Base-by-base conservation (phyloP, 2,888 invertebrate species). In the Trachelus iudaicus region DNA sequence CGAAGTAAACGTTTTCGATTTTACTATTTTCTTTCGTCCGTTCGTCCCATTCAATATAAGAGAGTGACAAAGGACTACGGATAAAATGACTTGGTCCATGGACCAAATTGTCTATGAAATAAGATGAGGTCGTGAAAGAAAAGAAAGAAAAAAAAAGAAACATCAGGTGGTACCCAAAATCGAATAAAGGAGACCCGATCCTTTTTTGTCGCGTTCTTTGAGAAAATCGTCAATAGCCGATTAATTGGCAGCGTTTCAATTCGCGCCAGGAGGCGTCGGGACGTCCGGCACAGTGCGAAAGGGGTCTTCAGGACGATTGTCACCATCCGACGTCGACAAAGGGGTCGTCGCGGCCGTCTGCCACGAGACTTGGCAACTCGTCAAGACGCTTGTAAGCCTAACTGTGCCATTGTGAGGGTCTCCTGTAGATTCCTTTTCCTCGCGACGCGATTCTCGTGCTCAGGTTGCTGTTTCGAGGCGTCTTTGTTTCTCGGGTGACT, bases 311-410 rank as follows among this genome's bases (percentile, higher is more conserved):
- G 56, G 74, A 34, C 75, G 71, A 74, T 75, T 75, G 68, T 75
- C 77, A 69, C 71, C 82, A 15, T 12, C 83, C 84, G 83, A 82
- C 86, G 34, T 30, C 74, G 34, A 87, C 87, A 86, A 85, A 86
- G 84, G 85, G 84, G 85, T 79, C 81, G 83, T 80, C 83, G 83
- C 76, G 81, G 79, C 85, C 82, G 34, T 82, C 85, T 84, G 87
- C 85, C 85, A 85, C 83, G 87, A 86, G 88, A 90, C 89, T 91
- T 91, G 91, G 91, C 91, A 91, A 89, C 89, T 88, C 90, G 90
- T 90, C 91, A 91, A 91, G 90, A 90, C 89, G 88, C 89, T 88
- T 86, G 88, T 88, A 89, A 90, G 89, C 89, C 90, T 90, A 91
- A 90, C 89, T 84, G 86, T 87, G 85, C 86, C 85, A 85, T 86